These are phyloP conservation scores for Damaliscus lunatus DNA, from an alignment of 2,113 vertebrate genomes.

Conservation along the genomic window DNA sequence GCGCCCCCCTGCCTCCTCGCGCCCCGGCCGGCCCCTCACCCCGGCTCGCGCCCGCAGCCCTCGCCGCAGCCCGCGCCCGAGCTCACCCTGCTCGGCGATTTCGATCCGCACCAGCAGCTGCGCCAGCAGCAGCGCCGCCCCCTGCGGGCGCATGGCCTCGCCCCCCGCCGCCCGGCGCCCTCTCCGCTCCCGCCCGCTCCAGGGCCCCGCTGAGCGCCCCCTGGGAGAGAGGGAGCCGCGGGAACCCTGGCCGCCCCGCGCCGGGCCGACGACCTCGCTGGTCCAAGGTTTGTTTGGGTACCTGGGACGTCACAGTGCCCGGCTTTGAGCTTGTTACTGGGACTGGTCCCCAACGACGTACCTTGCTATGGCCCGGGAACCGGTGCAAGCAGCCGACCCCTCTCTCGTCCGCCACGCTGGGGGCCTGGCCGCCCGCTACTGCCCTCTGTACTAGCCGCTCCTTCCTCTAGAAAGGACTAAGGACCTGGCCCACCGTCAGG, in stretches of 20 bases:
- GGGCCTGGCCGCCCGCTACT: neutral
- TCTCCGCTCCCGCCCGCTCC: neutral
- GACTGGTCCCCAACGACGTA: neutral
- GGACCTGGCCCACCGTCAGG: neutral
- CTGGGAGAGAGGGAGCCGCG: neutral
- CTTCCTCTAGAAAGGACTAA: neutral
- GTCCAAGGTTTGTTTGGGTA: neutral
- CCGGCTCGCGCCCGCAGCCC: neutral
- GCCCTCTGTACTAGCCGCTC: neutral
- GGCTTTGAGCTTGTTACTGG: neutral
- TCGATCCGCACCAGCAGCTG: neutral
- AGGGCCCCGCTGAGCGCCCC: neutral
- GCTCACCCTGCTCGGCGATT: neutral
- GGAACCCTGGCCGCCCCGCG: neutral
- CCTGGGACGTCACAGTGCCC: neutral
- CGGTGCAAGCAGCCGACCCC: rapidly evolving
- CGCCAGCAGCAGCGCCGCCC: neutral
- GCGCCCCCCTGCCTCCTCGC: rapidly evolving
- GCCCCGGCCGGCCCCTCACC: neutral
- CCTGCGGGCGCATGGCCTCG: neutral
- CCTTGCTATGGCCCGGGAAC: neutral
- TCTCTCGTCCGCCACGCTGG: neutral
- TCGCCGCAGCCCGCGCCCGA: neutral
- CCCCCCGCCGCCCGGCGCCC: neutral
- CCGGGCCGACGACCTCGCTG: too few species aligned